phyloP scores from a whole-genome alignment of 2,888 invertebrate genomes.

The Antitype chi region DNA sequence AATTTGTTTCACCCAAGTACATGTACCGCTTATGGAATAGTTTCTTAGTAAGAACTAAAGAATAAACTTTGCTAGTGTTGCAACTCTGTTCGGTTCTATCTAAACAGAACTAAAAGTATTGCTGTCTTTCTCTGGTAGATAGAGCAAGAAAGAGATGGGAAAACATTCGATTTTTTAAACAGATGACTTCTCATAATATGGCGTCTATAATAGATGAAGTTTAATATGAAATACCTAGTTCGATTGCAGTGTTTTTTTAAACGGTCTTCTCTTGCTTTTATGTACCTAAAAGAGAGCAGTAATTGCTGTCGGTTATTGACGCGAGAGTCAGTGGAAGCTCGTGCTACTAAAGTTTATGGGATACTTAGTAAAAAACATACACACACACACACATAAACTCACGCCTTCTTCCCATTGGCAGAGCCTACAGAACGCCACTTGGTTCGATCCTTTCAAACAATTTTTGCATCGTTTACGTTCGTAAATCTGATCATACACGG shows the following conservation, averaged over 20 bases:
- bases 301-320: neutral
- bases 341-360: slow-evolving; percentile 18
- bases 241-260: neutral
- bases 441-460: no score
- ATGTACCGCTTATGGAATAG: slow-evolving; percentile 63
- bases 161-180: neutral
- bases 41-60: slow-evolving; percentile 55
- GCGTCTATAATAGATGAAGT: neutral
- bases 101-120: neutral
- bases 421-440: no score
- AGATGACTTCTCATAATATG: neutral
- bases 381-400: no score
- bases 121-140: slow-evolving; percentile 3
- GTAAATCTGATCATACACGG: no score
- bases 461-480: no score
- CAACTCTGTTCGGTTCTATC: slow-evolving; percentile 13
- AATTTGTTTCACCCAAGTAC: slow-evolving; percentile 73
- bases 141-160: neutral
- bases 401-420: no score
- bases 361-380: slow-evolving; percentile 4
- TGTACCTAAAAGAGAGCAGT: neutral
- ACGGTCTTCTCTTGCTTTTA: neutral
- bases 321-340: slow-evolving; percentile 2
- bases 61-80: slow-evolving; percentile 41
- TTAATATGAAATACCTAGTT: neutral